phyloP scores from a whole-genome alignment of 2,888 invertebrate species.

The Anodontia alba region DNA sequence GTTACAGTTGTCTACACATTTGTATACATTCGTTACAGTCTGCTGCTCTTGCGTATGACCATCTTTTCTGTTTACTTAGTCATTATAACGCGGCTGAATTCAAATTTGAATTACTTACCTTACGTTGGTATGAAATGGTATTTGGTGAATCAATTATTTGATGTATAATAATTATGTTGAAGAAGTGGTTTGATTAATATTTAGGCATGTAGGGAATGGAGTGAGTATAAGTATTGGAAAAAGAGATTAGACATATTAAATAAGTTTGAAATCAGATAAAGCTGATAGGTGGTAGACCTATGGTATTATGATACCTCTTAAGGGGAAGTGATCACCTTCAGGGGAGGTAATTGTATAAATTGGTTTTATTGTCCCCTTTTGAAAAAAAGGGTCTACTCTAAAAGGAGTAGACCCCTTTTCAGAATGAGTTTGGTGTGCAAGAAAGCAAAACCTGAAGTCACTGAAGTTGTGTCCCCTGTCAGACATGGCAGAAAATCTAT shows the following conservation, averaged over 20 bases:
- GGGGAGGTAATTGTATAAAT: too few relatives aligned
- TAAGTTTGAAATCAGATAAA: background rate
- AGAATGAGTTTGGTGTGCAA: too few relatives aligned
- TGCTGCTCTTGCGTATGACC: background rate
- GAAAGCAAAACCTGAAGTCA: too few relatives aligned
- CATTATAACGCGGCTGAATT: background rate
- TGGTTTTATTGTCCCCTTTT: too few relatives aligned
- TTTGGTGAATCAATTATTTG: background rate
- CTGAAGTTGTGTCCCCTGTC: too few relatives aligned
- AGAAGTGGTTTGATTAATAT: background rate
- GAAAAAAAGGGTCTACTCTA: too few relatives aligned
- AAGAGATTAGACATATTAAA: background rate
- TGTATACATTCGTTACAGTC: background rate
- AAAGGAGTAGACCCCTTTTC: too few relatives aligned
- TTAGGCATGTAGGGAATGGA: conserved; percentile 1
- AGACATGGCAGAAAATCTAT: too few relatives aligned
- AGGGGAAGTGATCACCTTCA: too few relatives aligned
- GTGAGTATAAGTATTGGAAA: background rate
- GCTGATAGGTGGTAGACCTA: background rate
- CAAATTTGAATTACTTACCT: background rate
- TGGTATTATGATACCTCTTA: too few relatives aligned
- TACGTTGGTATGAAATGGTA: background rate
- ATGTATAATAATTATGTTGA: background rate
- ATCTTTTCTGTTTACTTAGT: background rate
- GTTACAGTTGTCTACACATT: background rate